phyloP scores from a whole-genome alignment of 2,113 vertebrate species.

The Eudyptes chrysolophus region DNA sequence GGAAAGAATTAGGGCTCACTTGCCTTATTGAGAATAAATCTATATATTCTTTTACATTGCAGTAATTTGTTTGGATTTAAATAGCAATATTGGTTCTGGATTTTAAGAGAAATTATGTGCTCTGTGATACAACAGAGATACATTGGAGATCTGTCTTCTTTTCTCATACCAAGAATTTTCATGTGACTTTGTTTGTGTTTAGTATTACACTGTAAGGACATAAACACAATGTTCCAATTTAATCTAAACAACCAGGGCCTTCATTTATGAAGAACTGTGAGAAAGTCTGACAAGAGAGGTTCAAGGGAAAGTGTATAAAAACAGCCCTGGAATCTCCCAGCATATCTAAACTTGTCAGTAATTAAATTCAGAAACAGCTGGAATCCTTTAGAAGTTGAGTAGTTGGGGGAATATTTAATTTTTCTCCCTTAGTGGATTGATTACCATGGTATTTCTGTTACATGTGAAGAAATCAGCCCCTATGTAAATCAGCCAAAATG shows the following conservation, averaged over 20 bases:
- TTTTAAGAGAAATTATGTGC: background rate
- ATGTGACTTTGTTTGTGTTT: slow-evolving; percentile 51
- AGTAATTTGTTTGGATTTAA: background rate
- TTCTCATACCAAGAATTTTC: slow-evolving; percentile 34
- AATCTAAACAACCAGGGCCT: slow-evolving; percentile 63
- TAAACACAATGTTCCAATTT: slow-evolving; percentile 65
- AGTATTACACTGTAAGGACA: slow-evolving; percentile 1
- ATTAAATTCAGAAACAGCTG: slow-evolving; percentile 38
- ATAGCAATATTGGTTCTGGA: background rate
- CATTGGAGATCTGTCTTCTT: slow-evolving; percentile 3
- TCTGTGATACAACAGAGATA: background rate
- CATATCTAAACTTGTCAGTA: slow-evolving; percentile 15
- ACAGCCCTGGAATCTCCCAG: background rate
- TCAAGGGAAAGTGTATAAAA: slow-evolving; percentile 10
- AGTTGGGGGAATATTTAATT: slow-evolving; percentile 31
- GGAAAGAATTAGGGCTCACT: background rate
- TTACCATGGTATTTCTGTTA: slow-evolving; percentile 27
- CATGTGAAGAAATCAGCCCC: background rate
- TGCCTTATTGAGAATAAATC: background rate
- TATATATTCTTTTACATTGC: background rate
- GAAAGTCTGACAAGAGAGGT: slow-evolving; percentile 33
- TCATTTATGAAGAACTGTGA: slow-evolving; percentile 59
- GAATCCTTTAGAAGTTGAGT: slow-evolving; percentile 52
- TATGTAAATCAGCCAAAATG: slow-evolving; percentile 31
- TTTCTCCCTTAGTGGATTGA: slow-evolving; percentile 37